Evolutionary conservation across 53 echinoderm and acorn worm genomes (phyloP).

Genomic region (Patiria pectinifera): DNA sequence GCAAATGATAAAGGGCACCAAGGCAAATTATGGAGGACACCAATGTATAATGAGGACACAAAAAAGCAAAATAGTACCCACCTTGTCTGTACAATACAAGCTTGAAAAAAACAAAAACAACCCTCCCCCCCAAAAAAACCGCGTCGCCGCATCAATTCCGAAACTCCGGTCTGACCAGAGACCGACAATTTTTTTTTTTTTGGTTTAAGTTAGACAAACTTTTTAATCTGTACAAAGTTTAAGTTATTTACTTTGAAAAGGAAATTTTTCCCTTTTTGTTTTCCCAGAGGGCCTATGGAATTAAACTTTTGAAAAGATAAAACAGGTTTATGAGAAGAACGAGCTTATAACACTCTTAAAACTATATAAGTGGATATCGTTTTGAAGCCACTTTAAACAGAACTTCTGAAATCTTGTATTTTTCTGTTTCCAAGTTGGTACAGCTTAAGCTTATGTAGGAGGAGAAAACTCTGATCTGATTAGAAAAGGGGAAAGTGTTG

Average conservation of each 20-base stretch:
- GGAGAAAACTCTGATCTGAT: background rate
- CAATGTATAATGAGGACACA: no score
- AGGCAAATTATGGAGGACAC: no score
- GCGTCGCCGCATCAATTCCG: no score
- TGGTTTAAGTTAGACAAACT: background rate
- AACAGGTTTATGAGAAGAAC: background rate
- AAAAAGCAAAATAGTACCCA: no score
- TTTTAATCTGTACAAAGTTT: background rate
- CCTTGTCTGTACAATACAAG: no score
- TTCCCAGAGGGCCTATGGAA: background rate
- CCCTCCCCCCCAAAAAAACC: no score
- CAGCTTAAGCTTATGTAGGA: background rate
- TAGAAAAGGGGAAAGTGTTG: background rate
- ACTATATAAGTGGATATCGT: background rate
- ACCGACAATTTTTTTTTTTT: no score
- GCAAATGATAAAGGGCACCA: no score
- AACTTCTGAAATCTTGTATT: background rate
- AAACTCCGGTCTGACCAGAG: no score
- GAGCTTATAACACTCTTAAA: background rate
- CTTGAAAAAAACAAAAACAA: no score
- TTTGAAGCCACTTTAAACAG: background rate
- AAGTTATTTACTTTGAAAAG: conserved; percentile 9
- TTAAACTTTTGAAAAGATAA: background rate
- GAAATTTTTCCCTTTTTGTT: background rate
- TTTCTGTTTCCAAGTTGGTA: background rate